phyloP scores from a whole-genome alignment of 1,140 invertebrate genomes.

The Idris sp. region DNA sequence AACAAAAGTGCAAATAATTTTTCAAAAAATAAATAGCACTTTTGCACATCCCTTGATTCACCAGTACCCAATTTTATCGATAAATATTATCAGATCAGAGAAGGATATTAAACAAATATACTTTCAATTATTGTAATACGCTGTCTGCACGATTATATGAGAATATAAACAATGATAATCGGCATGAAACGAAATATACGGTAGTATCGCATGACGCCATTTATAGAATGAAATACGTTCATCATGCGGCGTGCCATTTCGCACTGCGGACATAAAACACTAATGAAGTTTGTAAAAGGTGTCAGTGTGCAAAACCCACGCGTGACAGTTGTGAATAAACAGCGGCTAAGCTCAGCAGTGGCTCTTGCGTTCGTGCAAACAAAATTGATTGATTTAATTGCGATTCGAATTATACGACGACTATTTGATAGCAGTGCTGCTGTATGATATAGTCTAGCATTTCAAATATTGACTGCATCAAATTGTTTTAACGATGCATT shows the following conservation, averaged over 20 bases:
- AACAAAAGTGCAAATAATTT: too few species aligned
- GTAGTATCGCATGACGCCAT: conserved; percentile 38
- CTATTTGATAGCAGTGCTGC: conserved; percentile 39
- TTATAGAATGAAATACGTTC: conserved; percentile 47
- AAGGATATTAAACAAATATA: conserved; percentile 55
- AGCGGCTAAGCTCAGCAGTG: conserved; percentile 34
- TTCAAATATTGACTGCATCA: conserved; percentile 48
- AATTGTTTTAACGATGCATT: conserved; percentile 51
- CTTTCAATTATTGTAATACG: conserved; percentile 65
- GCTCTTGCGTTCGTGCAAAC: conserved; percentile 45
- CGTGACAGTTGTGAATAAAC: conserved; percentile 61
- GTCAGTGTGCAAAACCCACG: conserved; percentile 48
- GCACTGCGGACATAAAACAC: conserved; percentile 58
- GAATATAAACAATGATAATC: conserved; percentile 55
- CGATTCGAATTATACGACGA: conserved; percentile 53
- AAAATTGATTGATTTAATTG: conserved; percentile 60
- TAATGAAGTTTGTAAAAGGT: conserved; percentile 63
- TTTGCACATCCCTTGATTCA: too few species aligned
- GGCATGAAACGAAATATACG: conserved; percentile 23
- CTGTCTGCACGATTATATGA: conserved; percentile 14
- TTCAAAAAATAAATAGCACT: too few species aligned
- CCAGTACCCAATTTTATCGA: conserved; percentile 29
- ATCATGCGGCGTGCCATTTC: conserved; percentile 57
- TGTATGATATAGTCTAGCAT: conserved; percentile 42
- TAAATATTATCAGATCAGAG: conserved; percentile 24